Conservation (phyloP, 2,888 invertebrate genomes). For the Mimas tiliae region DNA sequence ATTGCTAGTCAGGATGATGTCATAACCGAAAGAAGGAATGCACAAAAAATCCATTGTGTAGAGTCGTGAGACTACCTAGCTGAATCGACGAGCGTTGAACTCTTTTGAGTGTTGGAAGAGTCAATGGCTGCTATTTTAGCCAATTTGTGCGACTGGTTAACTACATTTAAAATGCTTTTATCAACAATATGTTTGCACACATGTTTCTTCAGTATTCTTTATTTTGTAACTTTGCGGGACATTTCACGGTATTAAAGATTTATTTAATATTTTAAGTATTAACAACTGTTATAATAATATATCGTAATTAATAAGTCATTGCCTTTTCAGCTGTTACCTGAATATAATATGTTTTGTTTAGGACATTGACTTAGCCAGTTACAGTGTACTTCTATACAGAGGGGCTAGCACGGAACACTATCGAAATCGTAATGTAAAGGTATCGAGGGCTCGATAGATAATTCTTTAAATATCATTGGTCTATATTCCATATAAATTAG, state of each 20-base stretch:
- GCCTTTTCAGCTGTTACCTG: background rate
- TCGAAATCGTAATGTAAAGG: too few relatives aligned
- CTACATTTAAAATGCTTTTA: constrained; percentile 56
- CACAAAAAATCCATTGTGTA: constrained; percentile 82
- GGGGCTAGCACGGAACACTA: too few relatives aligned
- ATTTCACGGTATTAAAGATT: constrained; percentile 30
- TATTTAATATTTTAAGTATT: background rate
- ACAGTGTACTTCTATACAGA: too few relatives aligned
- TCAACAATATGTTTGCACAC: constrained; percentile 37
- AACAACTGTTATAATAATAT: background rate
- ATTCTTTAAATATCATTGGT: too few relatives aligned
- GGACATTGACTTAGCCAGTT: background rate
- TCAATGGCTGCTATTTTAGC: constrained; percentile 76
- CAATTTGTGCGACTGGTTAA: constrained; percentile 66
- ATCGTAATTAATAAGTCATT: constrained; percentile 11
- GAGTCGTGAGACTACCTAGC: constrained; percentile 77
- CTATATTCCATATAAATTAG: too few relatives aligned
- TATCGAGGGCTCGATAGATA: too few relatives aligned
- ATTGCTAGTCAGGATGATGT: constrained; percentile 64
- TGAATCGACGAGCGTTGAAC: constrained; percentile 79
- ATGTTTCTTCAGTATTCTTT: constrained; percentile 33
- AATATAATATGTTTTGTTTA: background rate
- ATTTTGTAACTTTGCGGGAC: constrained; percentile 23
- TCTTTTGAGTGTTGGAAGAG: constrained; percentile 72
- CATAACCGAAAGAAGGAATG: constrained; percentile 77